phyloP scores from a whole-genome alignment of 2,888 invertebrate species.

The Metellina segmentata region DNA sequence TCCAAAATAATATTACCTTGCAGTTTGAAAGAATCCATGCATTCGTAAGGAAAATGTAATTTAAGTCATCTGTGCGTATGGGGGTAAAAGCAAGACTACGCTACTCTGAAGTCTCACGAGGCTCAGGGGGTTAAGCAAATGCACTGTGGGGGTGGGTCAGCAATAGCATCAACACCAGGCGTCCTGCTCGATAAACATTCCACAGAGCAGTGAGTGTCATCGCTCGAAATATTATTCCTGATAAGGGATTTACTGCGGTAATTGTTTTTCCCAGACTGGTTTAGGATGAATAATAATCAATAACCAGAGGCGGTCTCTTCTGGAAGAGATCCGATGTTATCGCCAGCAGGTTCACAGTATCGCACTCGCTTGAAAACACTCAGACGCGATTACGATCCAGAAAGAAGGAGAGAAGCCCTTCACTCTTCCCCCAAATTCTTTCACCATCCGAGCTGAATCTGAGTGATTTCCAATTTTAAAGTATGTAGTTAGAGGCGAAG shows the following conservation, averaged over 20 bases:
- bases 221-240: background rate
- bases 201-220: background rate
- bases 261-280: background rate
- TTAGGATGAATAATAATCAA: background rate
- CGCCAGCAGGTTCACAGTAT: background rate
- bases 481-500: background rate
- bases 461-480: background rate
- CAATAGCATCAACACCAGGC: no score
- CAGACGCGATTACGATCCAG: background rate
- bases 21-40: no score
- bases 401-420: background rate
- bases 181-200: background rate
- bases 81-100: no score
- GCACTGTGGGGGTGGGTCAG: no score
- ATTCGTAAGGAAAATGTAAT: no score
- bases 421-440: background rate
- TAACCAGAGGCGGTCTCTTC: background rate
- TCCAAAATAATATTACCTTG: no score
- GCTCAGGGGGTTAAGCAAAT: no score
- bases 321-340: background rate
- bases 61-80: no score
- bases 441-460: background rate
- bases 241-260: background rate
- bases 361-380: background rate
- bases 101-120: no score